Evolutionary conservation across 2,113 vertebrate genomes (phyloP), one percentile per base, ranked within the genome.

Genomic region (Xenopus tropicalis): DNA sequence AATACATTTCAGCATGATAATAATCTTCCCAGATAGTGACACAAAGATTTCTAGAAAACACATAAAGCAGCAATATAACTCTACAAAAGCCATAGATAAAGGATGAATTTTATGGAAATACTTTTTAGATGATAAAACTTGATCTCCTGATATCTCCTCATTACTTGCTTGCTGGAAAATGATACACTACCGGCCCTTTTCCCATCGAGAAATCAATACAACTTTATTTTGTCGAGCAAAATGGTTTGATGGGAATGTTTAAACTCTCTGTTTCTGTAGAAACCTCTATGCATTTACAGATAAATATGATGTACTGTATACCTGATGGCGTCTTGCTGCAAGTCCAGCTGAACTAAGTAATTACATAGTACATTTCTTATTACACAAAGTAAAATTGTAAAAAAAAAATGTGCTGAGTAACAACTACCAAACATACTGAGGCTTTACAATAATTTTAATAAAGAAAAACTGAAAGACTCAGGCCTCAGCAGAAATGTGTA

Each of bases 131-230:
- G 58, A 69, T 76, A 76, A 76, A 76, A 66, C 69, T 56, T 69
- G 73, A 76, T 69, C 46, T 63, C 22, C 25, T n/a, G 11, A 25
- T 69, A 63, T 48, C 14, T 63, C 58, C 73, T 76, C 66, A 62
- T 76, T 76, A 76, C 63, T 63, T 63, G 66, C 66, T 56, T 44
- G 54, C 37, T 54, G 58, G 56, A 69, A 69, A 52, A 63, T 69
- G 46, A 69, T 69, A 63, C 58, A 76, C 54, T 51, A 54, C 44
- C 16, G 29, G 14, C 37, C 73, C 56, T 46, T 63, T 74, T 69
- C 23, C 73, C 66, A 62, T 24, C 46, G 73, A 76, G 73, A 69
- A 76, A 76, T 76, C 73, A 76, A 76, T 76, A 29, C 66, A 69
- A 44, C 69, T 76, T 76, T 76, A 76, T 76, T 69, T 69, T 63